Evolutionary conservation across 2,797 vertebrate species (phyloP).

Genomic region (Odontamblyopus lacepedii): DNA sequence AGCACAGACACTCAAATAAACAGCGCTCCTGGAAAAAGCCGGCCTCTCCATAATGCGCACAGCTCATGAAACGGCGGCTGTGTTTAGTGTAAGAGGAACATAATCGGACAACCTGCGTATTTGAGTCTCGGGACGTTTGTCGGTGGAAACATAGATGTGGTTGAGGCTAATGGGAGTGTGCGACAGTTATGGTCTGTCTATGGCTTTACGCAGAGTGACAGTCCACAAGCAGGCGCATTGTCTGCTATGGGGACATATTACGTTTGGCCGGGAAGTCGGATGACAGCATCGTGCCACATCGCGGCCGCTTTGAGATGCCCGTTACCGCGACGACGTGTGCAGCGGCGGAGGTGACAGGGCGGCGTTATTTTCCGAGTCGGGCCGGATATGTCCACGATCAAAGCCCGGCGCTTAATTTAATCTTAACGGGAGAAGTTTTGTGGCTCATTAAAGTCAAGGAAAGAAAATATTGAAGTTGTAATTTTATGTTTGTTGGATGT

Average conservation of each 20-base stretch:
- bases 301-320: conserved; percentile 34
- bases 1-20: conserved; percentile 83
- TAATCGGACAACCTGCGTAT: conserved; percentile 56
- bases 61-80: conserved; percentile 42
- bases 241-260: conserved; percentile 63
- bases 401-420: conserved; percentile 25
- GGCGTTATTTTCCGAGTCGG: conserved; percentile 44
- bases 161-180: conserved; percentile 14
- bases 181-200: conserved; percentile 38
- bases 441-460: neutral
- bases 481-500: too few species aligned
- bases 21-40: conserved; percentile 70
- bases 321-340: conserved; percentile 41
- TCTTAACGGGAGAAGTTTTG: neutral
- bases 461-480: neutral
- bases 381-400: conserved; percentile 31
- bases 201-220: conserved; percentile 65
- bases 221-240: conserved; percentile 68
- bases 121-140: conserved; percentile 25
- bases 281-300: conserved; percentile 62
- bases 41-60: conserved; percentile 24
- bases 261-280: conserved; percentile 61
- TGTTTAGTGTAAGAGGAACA: conserved; percentile 64
- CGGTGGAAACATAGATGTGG: conserved; percentile 37
- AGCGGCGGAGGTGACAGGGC: conserved; percentile 48